Evolutionary conservation across 2,797 vertebrate species (phyloP), one percentile per base, ranked within the genome.

Genomic region (Brotogeris chrysoptera): DNA sequence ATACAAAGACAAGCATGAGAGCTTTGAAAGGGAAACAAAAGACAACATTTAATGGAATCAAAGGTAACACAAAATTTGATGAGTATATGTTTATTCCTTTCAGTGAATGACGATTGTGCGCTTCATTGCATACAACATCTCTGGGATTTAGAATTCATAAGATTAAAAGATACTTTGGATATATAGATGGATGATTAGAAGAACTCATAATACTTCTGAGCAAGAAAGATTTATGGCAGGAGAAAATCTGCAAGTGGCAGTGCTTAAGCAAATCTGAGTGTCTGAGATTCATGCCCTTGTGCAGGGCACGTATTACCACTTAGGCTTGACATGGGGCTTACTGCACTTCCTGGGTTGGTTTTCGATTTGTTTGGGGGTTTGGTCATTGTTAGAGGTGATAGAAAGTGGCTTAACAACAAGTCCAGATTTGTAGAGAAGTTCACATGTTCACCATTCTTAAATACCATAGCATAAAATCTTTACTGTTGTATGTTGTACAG

Each of bases 291-390:
- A 3, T 18, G 17, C 7, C 47, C 19, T 61, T 55, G 27, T 82
- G 39, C 55, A 59, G 53, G 39, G 21, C 16, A 21, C 11, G 0
- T n/a, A 18, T 28, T 52, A 30, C 16, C 8, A 27, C 20, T 57
- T 78, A 10, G 0, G 7, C 52, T 74, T 88, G 61, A 78, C 23
- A 1, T 0, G 1, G 32, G 25, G 17, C 19, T 34, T 39, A 15
- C 2, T 86, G 24, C 13, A 36, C 5, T 50, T 63, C 50, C 49
- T 59, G n/a, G n/a, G 10, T 11, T 36, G 55, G 23, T 59, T 59
- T 59, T 36, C 15, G 55, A 34, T 59, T 59, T 59, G n/a, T 11
- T 8, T 59, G 23, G 55, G n/a, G 9, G n/a, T 59, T 59, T 36
- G 30, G 4, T 80, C 39, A 24, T 32, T 77, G 21, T 68, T 41